phyloP scores from a whole-genome alignment of 2,797 vertebrate genomes.

The Coregonus ussuriensis region DNA sequence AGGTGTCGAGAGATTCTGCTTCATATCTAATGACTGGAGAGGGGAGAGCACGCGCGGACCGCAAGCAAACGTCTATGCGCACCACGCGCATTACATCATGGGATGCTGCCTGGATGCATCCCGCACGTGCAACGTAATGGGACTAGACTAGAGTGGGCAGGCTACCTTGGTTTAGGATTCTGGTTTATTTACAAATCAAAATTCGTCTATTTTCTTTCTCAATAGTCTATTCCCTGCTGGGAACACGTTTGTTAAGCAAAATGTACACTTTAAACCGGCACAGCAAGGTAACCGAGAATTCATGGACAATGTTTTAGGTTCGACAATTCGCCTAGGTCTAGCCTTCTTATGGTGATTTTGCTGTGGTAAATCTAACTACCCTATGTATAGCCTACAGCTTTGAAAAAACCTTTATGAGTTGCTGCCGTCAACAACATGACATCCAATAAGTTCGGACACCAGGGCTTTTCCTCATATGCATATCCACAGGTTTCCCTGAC shows the following conservation, averaged over 20 bases:
- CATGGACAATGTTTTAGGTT: not conserved
- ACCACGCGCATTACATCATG: not conserved
- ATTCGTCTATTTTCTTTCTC: not conserved
- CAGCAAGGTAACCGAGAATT: not conserved
- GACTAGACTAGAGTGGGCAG: not conserved
- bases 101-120: not conserved
- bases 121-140: not conserved
- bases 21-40: conserved; percentile 19
- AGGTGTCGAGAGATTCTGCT: conserved; percentile 13
- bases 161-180: not conserved
- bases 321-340: not conserved
- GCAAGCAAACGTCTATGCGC: not conserved
- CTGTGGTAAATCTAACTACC: not conserved
- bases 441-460: conserved; percentile 26
- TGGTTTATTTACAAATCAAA: not conserved
- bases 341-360: not conserved
- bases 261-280: not conserved
- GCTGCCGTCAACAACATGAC: conserved; percentile 37
- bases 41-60: not conserved
- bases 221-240: not conserved
- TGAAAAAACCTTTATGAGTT: not conserved
- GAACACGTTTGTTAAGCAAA: not conserved
- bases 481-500: conserved; percentile 37
- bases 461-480: conserved; percentile 27
- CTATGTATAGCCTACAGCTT: not conserved